Evolutionary conservation across 2,113 vertebrate species (phyloP), one percentile per base, ranked within the genome.

Genomic region (Sinocyclocheilus anshuiensis): DNA sequence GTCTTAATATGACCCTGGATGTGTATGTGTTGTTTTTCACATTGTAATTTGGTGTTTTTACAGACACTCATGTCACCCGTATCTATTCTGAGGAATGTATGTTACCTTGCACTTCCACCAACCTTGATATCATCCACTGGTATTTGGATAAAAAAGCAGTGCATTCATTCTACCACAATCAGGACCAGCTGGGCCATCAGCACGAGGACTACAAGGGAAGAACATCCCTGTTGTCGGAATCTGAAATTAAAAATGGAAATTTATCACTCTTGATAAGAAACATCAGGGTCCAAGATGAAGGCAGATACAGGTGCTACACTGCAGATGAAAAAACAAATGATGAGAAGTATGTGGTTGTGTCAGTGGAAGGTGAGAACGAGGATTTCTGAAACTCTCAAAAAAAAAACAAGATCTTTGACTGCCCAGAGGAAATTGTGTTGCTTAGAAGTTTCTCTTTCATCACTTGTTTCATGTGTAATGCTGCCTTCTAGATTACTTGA

Each of bases 71-170:
- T 1, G 65, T 92, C 0, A 76, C 33, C 69, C 93, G 94, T 33
- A 15, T 77, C 36, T 88, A 93, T 36, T 87, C 33, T 15, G 33
- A 86, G 22, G 90, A 87, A 1, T 93, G 92, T 79, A 72, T 92
- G 22, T 90, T 96, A 22, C 94, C 94, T 0, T 96, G 95, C 81
- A 2, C 0, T 11, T 96, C 95, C n/a, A 2, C 0, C 5, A 4
- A 1, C 1, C 6, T 91, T 0, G 61, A 76, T 1, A 67, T 96
- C 13, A 92, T 97, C 89, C 92, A 96, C 87, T 97, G 96, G 96
- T 79, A 26, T 9, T 83, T 5, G 0, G 80, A 85, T 20, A 22
- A 9, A 0, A 0, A 1, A 0, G 11, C 1, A 0, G 92, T 94
- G 18, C 95, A 95, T 84, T 89, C 91, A 3, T 96, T 89, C 88